These are phyloP conservation scores for Orchesellides sinensis DNA, from an alignment of 2,888 invertebrate genomes.

Conservation along the genomic window DNA sequence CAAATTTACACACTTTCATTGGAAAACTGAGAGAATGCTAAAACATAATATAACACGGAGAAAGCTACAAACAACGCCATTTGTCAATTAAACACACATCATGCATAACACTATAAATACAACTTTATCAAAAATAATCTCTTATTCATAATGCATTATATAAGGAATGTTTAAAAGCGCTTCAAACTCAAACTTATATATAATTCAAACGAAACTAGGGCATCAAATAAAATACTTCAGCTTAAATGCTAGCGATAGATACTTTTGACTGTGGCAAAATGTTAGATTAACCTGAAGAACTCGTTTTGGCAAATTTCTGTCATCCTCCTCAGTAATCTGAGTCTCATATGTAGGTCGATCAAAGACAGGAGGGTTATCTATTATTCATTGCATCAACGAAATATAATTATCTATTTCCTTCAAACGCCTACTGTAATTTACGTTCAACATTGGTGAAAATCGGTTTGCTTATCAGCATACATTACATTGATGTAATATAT, in stretches of 20 bases:
- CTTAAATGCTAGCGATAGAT: neutral
- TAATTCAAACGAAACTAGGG: too few relatives aligned
- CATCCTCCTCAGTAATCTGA: constrained; percentile 97
- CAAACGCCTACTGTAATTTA: neutral
- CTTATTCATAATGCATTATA: too few relatives aligned
- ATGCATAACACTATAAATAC: too few relatives aligned
- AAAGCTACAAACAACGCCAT: too few relatives aligned
- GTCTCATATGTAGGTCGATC: constrained; percentile 95
- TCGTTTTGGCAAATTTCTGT: constrained; percentile 94
- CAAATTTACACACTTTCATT: too few relatives aligned
- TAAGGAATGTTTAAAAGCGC: too few relatives aligned
- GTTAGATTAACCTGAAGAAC: constrained; percentile 85
- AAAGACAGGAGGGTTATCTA: constrained; percentile 85
- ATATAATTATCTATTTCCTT: neutral
- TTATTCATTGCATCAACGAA: constrained; percentile 31
- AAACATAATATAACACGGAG: too few relatives aligned
- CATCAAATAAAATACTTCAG: neutral
- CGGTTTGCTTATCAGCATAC: neutral
- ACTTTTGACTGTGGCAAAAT: too few relatives aligned
- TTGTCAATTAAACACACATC: too few relatives aligned
- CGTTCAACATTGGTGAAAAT: neutral
- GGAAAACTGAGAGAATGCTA: too few relatives aligned
- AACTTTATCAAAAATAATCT: too few relatives aligned
- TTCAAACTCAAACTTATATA: too few relatives aligned
- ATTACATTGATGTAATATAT: neutral